Evolutionary conservation across 2,113 vertebrate genomes (phyloP).

Genomic region (Phoenicopterus ruber): DNA sequence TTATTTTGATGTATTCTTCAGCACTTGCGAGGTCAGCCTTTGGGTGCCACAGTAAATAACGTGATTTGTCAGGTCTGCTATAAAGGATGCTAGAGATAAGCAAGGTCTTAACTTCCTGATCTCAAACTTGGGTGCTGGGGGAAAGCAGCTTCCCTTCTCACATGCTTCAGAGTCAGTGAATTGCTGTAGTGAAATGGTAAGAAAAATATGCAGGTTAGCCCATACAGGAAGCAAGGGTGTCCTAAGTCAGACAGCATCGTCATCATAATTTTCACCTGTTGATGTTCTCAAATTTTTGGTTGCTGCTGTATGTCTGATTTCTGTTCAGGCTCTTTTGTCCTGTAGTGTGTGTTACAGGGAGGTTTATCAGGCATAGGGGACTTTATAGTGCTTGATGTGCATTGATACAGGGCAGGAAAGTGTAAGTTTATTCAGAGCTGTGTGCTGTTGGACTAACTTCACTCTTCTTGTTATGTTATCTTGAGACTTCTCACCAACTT

Average conservation of each 20-base stretch:
- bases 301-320: background rate
- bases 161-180: rapidly evolving
- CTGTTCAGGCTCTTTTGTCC: background rate
- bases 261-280: background rate
- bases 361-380: background rate
- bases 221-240: background rate
- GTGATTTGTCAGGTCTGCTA: background rate
- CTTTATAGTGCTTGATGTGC: background rate
- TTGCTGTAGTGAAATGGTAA: background rate
- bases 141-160: background rate
- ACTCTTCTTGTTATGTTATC: rapidly evolving
- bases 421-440: background rate
- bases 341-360: background rate
- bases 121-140: background rate
- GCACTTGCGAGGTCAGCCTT: background rate
- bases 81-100: background rate
- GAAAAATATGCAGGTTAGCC: background rate
- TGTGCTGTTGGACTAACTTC: background rate
- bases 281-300: background rate
- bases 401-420: background rate
- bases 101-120: background rate
- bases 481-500: background rate
- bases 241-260: background rate
- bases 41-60: background rate
- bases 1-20: background rate